A percentile compares a stretch with the other conserved stretches of the same genome.
Conservation (phyloP, 2,797 vertebrate species). For the Onychomys arenicola region DNA sequence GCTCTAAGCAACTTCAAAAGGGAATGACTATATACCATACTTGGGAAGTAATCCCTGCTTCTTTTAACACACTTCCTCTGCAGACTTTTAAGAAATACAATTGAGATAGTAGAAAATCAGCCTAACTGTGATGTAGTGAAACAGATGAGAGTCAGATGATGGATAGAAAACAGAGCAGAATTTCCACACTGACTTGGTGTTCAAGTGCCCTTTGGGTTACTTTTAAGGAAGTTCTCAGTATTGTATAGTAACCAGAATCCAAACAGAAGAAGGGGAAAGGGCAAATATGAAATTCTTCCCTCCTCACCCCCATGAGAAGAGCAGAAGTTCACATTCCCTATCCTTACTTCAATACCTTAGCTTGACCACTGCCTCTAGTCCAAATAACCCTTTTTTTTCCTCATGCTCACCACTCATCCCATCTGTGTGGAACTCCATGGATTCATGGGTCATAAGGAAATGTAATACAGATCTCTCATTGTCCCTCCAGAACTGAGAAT, state of each 20-base stretch:
- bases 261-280: slow-evolving; percentile 66
- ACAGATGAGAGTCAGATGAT: slow-evolving; percentile 19
- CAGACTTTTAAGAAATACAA: slow-evolving; percentile 9
- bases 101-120: neutral
- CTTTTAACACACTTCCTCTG: neutral
- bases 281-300: slow-evolving; percentile 44
- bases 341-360: neutral
- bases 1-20: neutral
- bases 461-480: neutral
- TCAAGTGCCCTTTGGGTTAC: neutral
- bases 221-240: neutral
- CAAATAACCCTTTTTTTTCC: neutral
- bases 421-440: neutral
- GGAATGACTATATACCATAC: fast-evolving
- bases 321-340: neutral
- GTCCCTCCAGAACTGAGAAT: neutral
- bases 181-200: neutral
- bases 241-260: slow-evolving; percentile 14
- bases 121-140: neutral
- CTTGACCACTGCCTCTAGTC: neutral
- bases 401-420: neutral
- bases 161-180: neutral
- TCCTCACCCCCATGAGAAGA: slow-evolving; percentile 59
- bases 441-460: neutral
- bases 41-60: neutral